phyloP scores from a whole-genome alignment of 2,113 vertebrate species.

The Heptranchias perlo region DNA sequence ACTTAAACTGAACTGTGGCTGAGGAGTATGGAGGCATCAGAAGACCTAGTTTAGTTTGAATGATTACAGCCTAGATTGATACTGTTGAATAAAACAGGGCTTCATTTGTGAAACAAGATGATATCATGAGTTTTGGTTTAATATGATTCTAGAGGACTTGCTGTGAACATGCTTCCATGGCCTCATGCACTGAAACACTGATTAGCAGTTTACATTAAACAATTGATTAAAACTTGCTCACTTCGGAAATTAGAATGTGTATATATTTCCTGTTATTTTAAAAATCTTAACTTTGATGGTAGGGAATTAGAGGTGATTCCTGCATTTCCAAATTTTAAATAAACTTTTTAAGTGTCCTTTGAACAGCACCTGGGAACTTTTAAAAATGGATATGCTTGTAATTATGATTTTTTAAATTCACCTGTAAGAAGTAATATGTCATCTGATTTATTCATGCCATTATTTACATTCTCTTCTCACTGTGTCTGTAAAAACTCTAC shows the following conservation, averaged over 20 bases:
- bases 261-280: no score
- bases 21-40: background rate
- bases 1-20: background rate
- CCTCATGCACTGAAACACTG: background rate
- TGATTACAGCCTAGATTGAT: background rate
- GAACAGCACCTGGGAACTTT: background rate
- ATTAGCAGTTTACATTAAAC: background rate
- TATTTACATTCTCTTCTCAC: background rate
- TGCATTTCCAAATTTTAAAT: background rate
- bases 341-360: background rate
- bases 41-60: background rate
- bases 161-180: background rate
- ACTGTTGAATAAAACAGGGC: background rate
- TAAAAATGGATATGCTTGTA: background rate
- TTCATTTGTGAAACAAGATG: background rate
- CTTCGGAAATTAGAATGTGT: background rate
- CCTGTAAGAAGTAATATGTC: background rate
- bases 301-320: background rate
- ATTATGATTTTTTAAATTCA: background rate
- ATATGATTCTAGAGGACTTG: background rate
- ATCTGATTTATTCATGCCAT: background rate
- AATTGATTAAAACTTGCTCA: background rate
- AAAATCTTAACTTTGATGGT: background rate
- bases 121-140: background rate
- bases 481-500: background rate